phyloP scores from a whole-genome alignment of 2,888 invertebrate species.

The Ochropacha duplaris region DNA sequence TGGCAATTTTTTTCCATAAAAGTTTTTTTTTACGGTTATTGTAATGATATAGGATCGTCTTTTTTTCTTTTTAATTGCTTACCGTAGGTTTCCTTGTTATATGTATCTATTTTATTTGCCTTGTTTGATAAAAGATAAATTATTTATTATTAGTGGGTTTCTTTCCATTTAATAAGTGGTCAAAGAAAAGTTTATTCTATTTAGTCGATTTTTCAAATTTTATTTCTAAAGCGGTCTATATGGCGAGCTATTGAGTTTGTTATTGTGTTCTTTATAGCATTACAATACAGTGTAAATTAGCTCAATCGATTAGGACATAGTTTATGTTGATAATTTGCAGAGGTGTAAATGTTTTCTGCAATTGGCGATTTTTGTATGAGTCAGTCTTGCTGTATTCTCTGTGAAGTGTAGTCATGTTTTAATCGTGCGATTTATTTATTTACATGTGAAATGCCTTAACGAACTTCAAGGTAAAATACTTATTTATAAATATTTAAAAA shows the following conservation, averaged over 20 bases:
- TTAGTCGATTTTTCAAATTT: too few relatives aligned
- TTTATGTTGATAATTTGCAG: background rate
- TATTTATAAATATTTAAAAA: background rate
- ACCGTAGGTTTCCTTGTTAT: too few relatives aligned
- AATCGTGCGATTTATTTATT: background rate
- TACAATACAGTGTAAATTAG: background rate
- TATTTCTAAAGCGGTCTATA: background rate
- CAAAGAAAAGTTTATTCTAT: background rate
- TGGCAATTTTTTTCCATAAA: too few relatives aligned
- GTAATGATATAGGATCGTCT: too few relatives aligned
- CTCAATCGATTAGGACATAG: background rate
- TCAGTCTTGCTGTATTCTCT: background rate
- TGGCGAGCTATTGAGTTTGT: background rate
- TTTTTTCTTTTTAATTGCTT: too few relatives aligned
- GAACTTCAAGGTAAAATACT: background rate
- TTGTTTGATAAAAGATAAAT: too few relatives aligned
- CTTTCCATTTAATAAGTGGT: too few relatives aligned
- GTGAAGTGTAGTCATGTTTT: background rate
- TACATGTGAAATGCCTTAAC: background rate
- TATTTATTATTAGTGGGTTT: too few relatives aligned
- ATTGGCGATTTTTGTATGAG: background rate
- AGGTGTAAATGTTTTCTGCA: background rate
- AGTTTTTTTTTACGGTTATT: too few relatives aligned
- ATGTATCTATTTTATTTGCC: too few relatives aligned
- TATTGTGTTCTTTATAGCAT: background rate